These are phyloP conservation scores for Dendroctonus ponderosae DNA, from an alignment of 1,140 invertebrate species.

Conservation along the genomic window DNA sequence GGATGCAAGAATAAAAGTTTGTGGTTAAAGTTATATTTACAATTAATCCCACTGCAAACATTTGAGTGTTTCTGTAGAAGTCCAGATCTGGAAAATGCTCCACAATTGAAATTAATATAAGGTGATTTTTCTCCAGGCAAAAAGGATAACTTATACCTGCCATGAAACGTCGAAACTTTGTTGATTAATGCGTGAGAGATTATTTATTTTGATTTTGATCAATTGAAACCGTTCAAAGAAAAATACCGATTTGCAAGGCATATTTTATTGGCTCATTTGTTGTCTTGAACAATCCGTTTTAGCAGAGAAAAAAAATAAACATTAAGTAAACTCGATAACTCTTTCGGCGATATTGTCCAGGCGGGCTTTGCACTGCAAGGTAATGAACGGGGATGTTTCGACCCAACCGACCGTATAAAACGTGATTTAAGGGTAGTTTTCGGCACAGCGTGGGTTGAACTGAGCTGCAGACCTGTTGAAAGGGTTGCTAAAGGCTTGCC, in stretches of 20 bases:
- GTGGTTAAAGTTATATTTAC: no score
- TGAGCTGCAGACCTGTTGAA: conserved; percentile 13
- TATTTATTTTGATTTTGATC: conserved; percentile 11
- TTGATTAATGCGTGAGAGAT: conserved; percentile 18
- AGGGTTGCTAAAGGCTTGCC: conserved; percentile 8
- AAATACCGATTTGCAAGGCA: background rate
- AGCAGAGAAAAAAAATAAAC: no score
- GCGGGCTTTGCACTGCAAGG: conserved; percentile 5
- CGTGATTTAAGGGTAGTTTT: conserved; percentile 20
- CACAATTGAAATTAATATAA: conserved; percentile 25
- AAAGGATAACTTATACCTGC: conserved; percentile 22
- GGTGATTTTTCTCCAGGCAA: conserved; percentile 21
- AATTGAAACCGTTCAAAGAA: conserved; percentile 3
- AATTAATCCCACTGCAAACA: no score
- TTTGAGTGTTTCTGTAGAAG: no score
- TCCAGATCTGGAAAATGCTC: conserved; percentile 14
- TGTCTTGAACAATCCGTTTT: no score
- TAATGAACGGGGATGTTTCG: conserved; percentile 12
- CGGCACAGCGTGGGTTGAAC: background rate
- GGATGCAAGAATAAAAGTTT: no score
- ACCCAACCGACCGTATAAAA: conserved; percentile 16
- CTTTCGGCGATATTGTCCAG: background rate
- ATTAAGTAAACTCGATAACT: no score
- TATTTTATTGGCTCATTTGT: no score
- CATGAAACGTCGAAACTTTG: conserved; percentile 15